Conservation (phyloP, 2,888 invertebrate species). For the Phalera bucephala region DNA sequence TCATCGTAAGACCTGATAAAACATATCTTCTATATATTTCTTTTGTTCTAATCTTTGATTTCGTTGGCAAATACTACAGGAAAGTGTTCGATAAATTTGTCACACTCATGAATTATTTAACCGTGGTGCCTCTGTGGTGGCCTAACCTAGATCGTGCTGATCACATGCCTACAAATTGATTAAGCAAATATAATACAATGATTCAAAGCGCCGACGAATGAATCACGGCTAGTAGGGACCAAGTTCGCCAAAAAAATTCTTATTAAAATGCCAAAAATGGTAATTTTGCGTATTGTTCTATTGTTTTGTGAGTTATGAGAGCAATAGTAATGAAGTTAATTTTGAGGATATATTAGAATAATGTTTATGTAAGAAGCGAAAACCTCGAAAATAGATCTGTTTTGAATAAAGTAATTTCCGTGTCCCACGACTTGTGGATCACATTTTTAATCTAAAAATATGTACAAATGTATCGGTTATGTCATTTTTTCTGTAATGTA, state of each 20-base stretch:
- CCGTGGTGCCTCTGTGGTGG: constrained; percentile 34
- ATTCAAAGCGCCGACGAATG: constrained; percentile 22
- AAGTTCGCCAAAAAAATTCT: constrained; percentile 29
- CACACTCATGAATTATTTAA: constrained; percentile 48
- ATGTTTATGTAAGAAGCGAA: not conserved
- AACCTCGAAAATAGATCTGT: not conserved
- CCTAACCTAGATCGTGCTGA: constrained; percentile 43
- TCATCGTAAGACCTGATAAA: too few species aligned
- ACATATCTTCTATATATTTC: too few species aligned
- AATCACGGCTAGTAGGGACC: constrained; percentile 22
- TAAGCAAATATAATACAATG: constrained; percentile 29
- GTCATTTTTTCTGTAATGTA: too few species aligned
- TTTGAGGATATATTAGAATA: not conserved
- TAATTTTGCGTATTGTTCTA: constrained; percentile 6
- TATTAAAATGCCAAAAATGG: constrained; percentile 27
- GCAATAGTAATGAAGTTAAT: constrained; percentile 3
- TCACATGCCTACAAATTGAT: constrained; percentile 43
- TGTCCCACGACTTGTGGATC: too few species aligned
- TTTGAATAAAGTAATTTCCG: too few species aligned
- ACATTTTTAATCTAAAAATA: too few species aligned
- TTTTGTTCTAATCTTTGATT: too few species aligned
- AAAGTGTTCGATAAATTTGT: constrained; percentile 33
- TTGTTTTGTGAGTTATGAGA: constrained; percentile 2
- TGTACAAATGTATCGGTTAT: too few species aligned
- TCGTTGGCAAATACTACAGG: constrained; percentile 23